Percentiles rank a stretch among this genome's conserved stretches.
Evolutionary conservation across 2,113 vertebrate species (phyloP).

Genomic region (Epinephelus lanceolatus): DNA sequence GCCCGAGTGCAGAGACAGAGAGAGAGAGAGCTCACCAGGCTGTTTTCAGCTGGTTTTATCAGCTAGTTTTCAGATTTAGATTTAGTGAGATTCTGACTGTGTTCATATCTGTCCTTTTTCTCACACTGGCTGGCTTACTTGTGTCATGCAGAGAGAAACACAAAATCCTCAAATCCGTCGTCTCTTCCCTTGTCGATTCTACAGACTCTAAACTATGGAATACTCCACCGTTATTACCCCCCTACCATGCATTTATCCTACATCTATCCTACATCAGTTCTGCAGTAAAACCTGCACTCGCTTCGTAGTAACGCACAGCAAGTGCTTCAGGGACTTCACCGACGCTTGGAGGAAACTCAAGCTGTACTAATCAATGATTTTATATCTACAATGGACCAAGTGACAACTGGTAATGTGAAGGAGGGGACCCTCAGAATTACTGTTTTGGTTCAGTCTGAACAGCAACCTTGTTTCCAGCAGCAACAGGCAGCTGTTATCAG

Average conservation of each 20-base stretch:
- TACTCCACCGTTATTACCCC: slow-evolving; percentile 33
- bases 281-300: neutral
- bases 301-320: neutral
- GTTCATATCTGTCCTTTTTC: slow-evolving; percentile 57
- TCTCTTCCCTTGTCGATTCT: slow-evolving; percentile 39
- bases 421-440: too few relatives aligned
- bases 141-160: slow-evolving; percentile 54
- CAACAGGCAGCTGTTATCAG: neutral
- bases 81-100: slow-evolving; percentile 59
- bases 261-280: slow-evolving; percentile 20
- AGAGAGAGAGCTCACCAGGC: slow-evolving; percentile 58
- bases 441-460: neutral
- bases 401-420: neutral
- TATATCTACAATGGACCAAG: neutral
- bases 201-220: slow-evolving; percentile 23
- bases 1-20: slow-evolving; percentile 35
- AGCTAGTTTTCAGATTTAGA: slow-evolving; percentile 69
- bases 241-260: slow-evolving; percentile 16
- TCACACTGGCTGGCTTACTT: slow-evolving; percentile 33
- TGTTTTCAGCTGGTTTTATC: slow-evolving; percentile 66
- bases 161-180: slow-evolving; percentile 47
- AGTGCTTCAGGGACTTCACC: neutral
- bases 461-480: neutral
- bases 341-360: neutral
- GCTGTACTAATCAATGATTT: neutral